phyloP scores from a whole-genome alignment of 2,888 invertebrate species.

The Pycnomerus fuliginosus region DNA sequence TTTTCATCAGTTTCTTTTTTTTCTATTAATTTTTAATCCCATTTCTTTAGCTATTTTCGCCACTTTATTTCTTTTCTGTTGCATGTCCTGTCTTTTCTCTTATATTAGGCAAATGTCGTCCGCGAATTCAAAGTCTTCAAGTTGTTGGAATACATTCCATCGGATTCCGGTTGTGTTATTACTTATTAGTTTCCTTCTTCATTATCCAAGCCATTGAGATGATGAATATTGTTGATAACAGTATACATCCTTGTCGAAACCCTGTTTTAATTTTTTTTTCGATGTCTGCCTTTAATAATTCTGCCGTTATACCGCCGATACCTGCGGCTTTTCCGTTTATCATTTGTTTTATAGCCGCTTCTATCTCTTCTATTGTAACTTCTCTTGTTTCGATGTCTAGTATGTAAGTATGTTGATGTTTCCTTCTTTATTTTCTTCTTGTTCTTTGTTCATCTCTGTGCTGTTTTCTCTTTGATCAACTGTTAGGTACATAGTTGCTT shows the following conservation, averaged over 20 bases:
- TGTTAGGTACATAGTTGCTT: too few relatives aligned
- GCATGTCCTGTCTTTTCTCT: background rate
- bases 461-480: too few relatives aligned
- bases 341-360: too few relatives aligned
- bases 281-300: too few relatives aligned
- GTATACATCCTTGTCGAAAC: background rate
- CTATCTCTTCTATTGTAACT: too few relatives aligned
- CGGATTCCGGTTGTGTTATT: background rate
- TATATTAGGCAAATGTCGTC: background rate
- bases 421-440: too few relatives aligned
- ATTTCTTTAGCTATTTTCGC: background rate
- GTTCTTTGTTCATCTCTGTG: too few relatives aligned
- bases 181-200: background rate
- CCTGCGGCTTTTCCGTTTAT: conserved; percentile 7
- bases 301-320: background rate
- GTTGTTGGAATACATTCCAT: background rate
- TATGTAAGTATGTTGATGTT: too few relatives aligned
- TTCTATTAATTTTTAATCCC: background rate
- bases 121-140: background rate
- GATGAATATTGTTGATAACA: background rate
- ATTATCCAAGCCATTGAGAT: background rate
- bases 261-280: background rate
- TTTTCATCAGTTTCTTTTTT: background rate
- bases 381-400: too few relatives aligned
- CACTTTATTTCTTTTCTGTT: background rate